Evolutionary conservation across 2,888 invertebrate species (phyloP), one percentile per base, ranked within the genome.

Genomic region (Bellardia pandia): DNA sequence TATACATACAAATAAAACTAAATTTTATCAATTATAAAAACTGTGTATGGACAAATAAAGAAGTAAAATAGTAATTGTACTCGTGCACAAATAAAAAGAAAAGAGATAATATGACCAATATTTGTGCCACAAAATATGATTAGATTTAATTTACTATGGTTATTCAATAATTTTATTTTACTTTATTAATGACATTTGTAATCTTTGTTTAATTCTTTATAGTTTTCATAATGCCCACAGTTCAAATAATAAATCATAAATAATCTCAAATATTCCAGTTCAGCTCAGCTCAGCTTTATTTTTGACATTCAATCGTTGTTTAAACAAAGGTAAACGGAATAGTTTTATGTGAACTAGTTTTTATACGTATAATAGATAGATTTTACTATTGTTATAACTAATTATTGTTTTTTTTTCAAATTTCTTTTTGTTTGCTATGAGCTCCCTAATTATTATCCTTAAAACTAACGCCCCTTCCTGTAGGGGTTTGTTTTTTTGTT

Each of bases 401-500:
- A 23, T 56, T 42, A 45, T 37, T 23, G 40, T 37, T 7, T 79
- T 7, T 79, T 11, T n/a, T n/a, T n/a, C n/a, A 8, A 42, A 37
- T 48, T 60, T 69, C 45, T 13, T n/a, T 58, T 48, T 69, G 33
- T 5, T 14, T 37, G 62, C 33, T 40, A 51, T n/a, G 16, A 23
- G 40, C 62, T n/a, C 60, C 71, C 53, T 60, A 48, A 53, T 60
- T n/a, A 48, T 71, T 23, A 51, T 48, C 23, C 11, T 80, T 30
- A 42, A 23, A 64, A 71, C 5, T 42, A 53, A 80, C 79, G 53
- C 71, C 79, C n/a, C 53, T 80, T 80, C 79, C 79, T 71, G 79
- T 62, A 13, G 30, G n/a, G 30, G 30, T 9, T 53, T 6, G 5
- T 14, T 7, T 2, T 2, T 23, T 71, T 42, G 1, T 45, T 42